Percentiles rank a stretch among this genome's conserved stretches.
Evolutionary conservation across 2,113 vertebrate species (phyloP).

Genomic region (Brachyhypopomus gauderio): DNA sequence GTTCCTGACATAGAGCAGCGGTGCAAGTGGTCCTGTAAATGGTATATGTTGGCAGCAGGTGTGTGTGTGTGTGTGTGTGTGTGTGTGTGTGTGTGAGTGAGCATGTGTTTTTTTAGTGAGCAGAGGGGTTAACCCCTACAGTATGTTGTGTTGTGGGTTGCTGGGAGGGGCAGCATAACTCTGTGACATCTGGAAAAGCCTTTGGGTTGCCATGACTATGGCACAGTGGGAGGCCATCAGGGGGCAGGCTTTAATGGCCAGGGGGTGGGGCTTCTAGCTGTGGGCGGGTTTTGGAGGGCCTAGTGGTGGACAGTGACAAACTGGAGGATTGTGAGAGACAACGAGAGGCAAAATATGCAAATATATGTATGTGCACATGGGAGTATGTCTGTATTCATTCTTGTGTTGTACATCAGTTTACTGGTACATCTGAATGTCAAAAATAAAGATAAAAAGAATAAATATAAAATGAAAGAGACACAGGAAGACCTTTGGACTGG

Average conservation of each 20-base stretch:
- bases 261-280: slow-evolving; percentile 57
- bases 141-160: slow-evolving; percentile 21
- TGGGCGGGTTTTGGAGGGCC: slow-evolving; percentile 65
- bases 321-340: slow-evolving; percentile 24
- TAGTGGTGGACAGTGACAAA: slow-evolving; percentile 4
- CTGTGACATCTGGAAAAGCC: slow-evolving; percentile 76
- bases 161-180: slow-evolving; percentile 40
- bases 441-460: too few species aligned
- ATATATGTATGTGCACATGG: too few species aligned
- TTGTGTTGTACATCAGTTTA: too few species aligned
- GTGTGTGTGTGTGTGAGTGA: neutral
- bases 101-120: neutral
- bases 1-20: neutral
- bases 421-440: too few species aligned
- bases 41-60: slow-evolving; percentile 35
- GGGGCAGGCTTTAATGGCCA: slow-evolving; percentile 57
- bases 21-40: too few species aligned
- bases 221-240: slow-evolving; percentile 41
- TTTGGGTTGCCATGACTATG: slow-evolving; percentile 68
- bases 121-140: slow-evolving; percentile 25
- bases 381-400: too few species aligned
- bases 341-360: slow-evolving; percentile 42
- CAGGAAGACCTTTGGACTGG: too few species aligned
- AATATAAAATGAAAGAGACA: too few species aligned
- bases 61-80: slow-evolving; percentile 25